Evolutionary conservation across 2,888 invertebrate genomes (phyloP), one percentile per base, ranked within the genome.

Genomic region (Microplitis manilae): DNA sequence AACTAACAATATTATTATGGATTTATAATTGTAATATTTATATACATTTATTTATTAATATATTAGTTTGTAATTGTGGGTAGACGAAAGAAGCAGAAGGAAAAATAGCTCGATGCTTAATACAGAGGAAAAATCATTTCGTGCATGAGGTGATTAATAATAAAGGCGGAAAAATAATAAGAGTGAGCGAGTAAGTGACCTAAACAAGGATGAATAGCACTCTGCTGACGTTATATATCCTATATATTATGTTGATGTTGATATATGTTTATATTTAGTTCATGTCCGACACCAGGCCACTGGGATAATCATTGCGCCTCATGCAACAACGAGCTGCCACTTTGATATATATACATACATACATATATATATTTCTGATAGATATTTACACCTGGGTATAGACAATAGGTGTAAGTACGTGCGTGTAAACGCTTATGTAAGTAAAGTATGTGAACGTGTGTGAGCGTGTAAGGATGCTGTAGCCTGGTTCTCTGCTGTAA

Each of bases 141-240:
- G 80, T 81, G 81, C 81, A 81, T 81, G 78, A 81, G 70, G 75
- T 80, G 65, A 77, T 79, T 78, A 59, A 73, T 79, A 80, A 77
- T 68, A 69, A 73, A 61, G 75, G 73, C 70, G 64, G 59, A 60
- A 38, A 68, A 68, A 77, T 40, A 30, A 17, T 13, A 39, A 77
- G 50, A 50, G 50, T 50, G 50, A 50, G 9, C 50, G 50, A 50
- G 50, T 50, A 50, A 13, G 50, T 50, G 50, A 50, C 13, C 13
- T 8, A 73, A 73, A 73, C 68, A 77, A 70, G 15, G 67, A 69
- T 40, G 50, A 6, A 67, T 40, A 15, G 15, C 39, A 68, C 30
- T 30, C 30, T 30, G 30, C 50, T 50, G 50, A 50, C 50, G 50
- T 50, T 50, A 50, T 50, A 50, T 4, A 50, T 50, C 50, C 50